These are phyloP conservation scores for Pissodes strobi DNA, from an alignment of 1,140 invertebrate genomes.

Conservation along the genomic window DNA sequence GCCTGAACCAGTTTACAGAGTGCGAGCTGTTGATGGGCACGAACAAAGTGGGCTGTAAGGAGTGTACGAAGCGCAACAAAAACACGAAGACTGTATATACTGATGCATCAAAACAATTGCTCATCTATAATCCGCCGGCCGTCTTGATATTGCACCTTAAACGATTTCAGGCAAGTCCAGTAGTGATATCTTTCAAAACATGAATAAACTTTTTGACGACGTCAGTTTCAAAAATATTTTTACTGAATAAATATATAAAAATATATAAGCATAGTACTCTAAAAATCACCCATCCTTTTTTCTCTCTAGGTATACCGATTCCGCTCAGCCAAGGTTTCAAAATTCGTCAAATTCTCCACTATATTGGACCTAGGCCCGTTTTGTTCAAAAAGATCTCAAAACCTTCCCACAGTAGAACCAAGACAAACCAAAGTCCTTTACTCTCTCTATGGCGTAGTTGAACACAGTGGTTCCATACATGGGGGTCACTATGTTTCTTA, in stretches of 20 bases:
- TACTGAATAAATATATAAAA: no score
- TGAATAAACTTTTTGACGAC: neutral
- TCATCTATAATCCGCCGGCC: constrained; percentile 88
- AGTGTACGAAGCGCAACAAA: constrained; percentile 78
- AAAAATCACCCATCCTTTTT: no score
- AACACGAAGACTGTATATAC: constrained; percentile 80
- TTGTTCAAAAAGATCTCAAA: constrained; percentile 78
- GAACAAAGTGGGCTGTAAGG: constrained; percentile 91
- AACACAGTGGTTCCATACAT: constrained; percentile 87
- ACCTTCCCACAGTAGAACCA: constrained; percentile 64
- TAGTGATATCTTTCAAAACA: constrained; percentile 1
- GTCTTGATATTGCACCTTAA: constrained; percentile 95
- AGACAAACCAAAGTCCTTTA: constrained; percentile 78
- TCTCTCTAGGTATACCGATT: constrained; percentile 45
- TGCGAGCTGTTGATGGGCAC: constrained; percentile 85
- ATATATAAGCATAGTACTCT: no score
- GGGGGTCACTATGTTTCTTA: constrained; percentile 97
- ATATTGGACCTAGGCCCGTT: constrained; percentile 89
- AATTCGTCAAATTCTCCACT: constrained; percentile 86
- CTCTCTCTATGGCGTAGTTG: constrained; percentile 68
- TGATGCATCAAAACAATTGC: constrained; percentile 88
- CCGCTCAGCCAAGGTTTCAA: constrained; percentile 73
- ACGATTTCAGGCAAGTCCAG: constrained; percentile 71
- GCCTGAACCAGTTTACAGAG: constrained; percentile 89
- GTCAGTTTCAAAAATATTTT: constrained; percentile 3